Evolutionary conservation across 2,888 invertebrate species (phyloP).

Genomic region (Hydrotaea cyrtoneurina): DNA sequence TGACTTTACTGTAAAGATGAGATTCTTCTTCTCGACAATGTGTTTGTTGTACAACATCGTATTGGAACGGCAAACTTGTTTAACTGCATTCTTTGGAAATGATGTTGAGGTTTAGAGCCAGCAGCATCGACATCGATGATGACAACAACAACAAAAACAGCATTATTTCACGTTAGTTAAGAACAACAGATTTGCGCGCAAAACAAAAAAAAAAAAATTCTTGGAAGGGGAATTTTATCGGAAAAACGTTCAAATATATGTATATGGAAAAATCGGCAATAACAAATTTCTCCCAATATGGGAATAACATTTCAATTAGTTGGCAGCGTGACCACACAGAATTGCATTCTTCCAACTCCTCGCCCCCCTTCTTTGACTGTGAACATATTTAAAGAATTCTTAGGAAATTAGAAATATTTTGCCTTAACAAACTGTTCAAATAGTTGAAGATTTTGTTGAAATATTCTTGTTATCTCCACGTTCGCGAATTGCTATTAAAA

Average conservation of each 20-base stretch:
- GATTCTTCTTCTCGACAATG: constrained; percentile 2
- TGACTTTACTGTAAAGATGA: constrained; percentile 21
- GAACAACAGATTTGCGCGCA: constrained; percentile 26
- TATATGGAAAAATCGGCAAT: not conserved
- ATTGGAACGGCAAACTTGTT: constrained; percentile 56
- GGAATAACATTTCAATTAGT: not conserved
- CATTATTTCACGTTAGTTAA: constrained; percentile 1
- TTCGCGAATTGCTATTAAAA: constrained; percentile 12
- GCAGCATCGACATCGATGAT: not conserved
- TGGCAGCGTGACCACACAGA: not conserved
- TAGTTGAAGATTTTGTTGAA: not conserved
- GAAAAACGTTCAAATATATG: not conserved
- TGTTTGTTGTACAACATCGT: not conserved
- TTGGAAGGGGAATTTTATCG: not conserved
- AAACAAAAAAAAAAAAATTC: not conserved
- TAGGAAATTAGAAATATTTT: too few relatives aligned
- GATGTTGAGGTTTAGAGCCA: constrained; percentile 34
- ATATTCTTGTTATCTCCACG: not conserved
- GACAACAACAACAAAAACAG: not conserved
- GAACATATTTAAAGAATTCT: not conserved
- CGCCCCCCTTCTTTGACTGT: not conserved
- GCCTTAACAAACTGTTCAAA: too few relatives aligned
- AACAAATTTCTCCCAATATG: not conserved
- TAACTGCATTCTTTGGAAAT: constrained; percentile 61
- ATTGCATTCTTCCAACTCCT: not conserved